These are phyloP conservation scores for Hoplostethus mediterraneus DNA, from an alignment of 2,797 vertebrate genomes.

Conservation along the genomic window DNA sequence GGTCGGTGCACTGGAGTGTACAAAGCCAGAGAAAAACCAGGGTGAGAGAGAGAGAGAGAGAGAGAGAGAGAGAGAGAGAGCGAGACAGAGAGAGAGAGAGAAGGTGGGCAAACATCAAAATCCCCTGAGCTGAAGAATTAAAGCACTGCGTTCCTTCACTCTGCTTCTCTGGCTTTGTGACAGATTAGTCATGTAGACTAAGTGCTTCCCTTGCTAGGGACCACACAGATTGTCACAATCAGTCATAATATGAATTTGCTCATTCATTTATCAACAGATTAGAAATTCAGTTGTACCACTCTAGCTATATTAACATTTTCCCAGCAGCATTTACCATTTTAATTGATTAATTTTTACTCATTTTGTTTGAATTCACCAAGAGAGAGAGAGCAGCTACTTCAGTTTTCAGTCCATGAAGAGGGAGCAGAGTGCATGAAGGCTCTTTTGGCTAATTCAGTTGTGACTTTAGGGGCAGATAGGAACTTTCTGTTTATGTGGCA, in stretches of 20 bases:
- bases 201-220: background rate
- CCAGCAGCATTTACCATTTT: background rate
- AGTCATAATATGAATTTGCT: background rate
- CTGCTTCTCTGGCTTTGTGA: constrained; percentile 34
- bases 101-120: constrained; percentile 45
- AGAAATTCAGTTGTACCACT: background rate
- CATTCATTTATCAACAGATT: background rate
- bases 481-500: background rate
- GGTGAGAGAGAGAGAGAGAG: constrained; percentile 43
- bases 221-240: background rate
- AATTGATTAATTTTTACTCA: background rate
- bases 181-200: constrained; percentile 32
- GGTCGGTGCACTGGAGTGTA: constrained; percentile 51
- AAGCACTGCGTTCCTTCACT: constrained; percentile 51
- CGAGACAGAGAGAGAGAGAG: constrained; percentile 41
- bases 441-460: constrained; percentile 22
- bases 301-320: background rate
- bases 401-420: constrained; percentile 35
- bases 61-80: constrained; percentile 31
- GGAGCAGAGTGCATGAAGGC: constrained; percentile 2
- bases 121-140: constrained; percentile 55
- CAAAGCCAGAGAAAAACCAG: constrained; percentile 45
- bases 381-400: too few relatives aligned
- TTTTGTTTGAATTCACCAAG: constrained; percentile 28
- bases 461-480: constrained; percentile 4